Evolutionary conservation across 2,113 vertebrate species (phyloP), one percentile per base, ranked within the genome.

Genomic region (Peucedramus taeniatus): DNA sequence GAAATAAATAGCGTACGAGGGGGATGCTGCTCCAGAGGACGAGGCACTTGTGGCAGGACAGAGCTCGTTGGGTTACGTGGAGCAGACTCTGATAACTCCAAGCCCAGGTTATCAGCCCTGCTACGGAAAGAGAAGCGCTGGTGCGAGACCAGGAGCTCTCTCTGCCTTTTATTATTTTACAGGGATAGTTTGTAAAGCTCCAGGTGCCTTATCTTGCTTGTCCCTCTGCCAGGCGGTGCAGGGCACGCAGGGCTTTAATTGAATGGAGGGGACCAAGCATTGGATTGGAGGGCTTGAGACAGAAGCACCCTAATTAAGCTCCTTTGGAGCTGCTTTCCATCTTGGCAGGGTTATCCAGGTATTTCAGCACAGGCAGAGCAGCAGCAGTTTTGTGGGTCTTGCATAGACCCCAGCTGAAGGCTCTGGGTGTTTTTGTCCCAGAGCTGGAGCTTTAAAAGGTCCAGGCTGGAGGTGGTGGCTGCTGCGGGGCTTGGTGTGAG

Each of bases 1-100:
- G 97, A 98, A 98, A 98, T 96, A 74, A 95, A 96, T 54, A 68
- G 95, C 35, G 33, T 83, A 80, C 65, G 87, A 83, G 88, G 94
- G 92, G 96, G 97, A 93, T 33, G 80, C 89, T 93, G 33, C 95
- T 86, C 59, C 87, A 2, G 78, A 10, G 87, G 92, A 84, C 44
- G 12, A 85, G 9, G 47, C 16, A 7, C 9, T 57, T 60, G 89
- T 59, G 82, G 85, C 31, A 10, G 93, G 76, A 47, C 44, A 20
- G 85, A 63, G 71, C 20, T 50, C 5, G 63, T 31, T 83, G 56
- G 81, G 96, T 88, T 68, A 64, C 56, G 7, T 6, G 49, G 22
- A 77, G 85, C 33, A 31, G 1, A 4, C 78, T 78, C 87, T 40
- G 96, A 83, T 96, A 95, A 93, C 94, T 65, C 86, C 88, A 27